A percentile compares a stretch with the other conserved stretches of the same genome.
Evolutionary conservation across 2,113 vertebrate species (phyloP).

Genomic region (Tychaedon coryphoeus): DNA sequence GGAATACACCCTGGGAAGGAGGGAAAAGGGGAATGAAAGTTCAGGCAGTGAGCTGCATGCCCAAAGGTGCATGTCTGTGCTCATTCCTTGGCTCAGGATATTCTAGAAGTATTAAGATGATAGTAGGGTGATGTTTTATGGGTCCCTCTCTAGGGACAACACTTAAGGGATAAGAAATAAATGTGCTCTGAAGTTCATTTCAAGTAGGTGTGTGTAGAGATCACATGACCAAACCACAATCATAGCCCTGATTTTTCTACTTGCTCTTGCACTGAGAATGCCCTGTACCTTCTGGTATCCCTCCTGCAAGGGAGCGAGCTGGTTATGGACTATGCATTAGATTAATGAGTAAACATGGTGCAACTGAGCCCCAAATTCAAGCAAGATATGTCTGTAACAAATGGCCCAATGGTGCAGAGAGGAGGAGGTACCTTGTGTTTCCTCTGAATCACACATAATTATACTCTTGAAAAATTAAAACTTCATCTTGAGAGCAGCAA

Average conservation of each 20-base stretch:
- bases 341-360: background rate
- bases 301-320: background rate
- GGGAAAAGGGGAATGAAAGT: background rate
- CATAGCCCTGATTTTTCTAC: background rate
- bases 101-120: background rate
- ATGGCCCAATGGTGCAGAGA: background rate
- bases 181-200: background rate
- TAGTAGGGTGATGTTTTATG: background rate
- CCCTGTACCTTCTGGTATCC: background rate
- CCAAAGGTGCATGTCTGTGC: background rate
- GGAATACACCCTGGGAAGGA: background rate
- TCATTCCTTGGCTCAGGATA: background rate
- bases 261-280: background rate
- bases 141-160: background rate
- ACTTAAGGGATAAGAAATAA: background rate
- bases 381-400: background rate
- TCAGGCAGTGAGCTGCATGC: background rate
- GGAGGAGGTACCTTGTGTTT: background rate
- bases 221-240: background rate
- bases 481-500: background rate
- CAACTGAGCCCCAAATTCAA: background rate
- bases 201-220: background rate
- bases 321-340: background rate
- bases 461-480: background rate
- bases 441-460: background rate